Conservation (phyloP, 2,888 invertebrate species). For the Melolontha melolontha region DNA sequence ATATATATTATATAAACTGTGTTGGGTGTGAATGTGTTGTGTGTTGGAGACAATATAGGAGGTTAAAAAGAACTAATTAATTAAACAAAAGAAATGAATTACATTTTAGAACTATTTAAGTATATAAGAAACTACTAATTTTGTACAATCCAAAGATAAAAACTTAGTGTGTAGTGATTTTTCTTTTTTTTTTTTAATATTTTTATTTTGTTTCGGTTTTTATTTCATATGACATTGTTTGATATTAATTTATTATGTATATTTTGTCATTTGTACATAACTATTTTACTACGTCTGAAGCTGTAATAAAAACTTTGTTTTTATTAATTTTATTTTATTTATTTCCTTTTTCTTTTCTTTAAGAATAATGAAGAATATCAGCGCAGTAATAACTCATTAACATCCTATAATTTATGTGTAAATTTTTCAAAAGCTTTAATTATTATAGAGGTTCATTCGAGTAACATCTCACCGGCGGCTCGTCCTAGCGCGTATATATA, state of each 20-base stretch:
- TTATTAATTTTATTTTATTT: constrained; percentile 40
- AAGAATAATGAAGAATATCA: constrained; percentile 15
- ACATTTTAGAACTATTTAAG: constrained; percentile 53
- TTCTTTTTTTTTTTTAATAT: constrained; percentile 44
- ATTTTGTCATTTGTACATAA: constrained; percentile 49
- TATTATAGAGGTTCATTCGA: no score
- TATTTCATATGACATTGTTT: constrained; percentile 24
- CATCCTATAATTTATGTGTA: not conserved
- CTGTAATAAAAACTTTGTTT: constrained; percentile 44
- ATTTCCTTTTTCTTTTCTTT: constrained; percentile 3
- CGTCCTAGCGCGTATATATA: no score
- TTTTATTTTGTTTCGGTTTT: constrained; percentile 44
- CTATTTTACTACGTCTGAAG: constrained; percentile 45
- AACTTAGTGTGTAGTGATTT: constrained; percentile 50
- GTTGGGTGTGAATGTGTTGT: constrained; percentile 54
- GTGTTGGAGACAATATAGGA: constrained; percentile 54
- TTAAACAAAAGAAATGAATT: constrained; percentile 13
- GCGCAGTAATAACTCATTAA: not conserved
- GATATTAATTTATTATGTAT: constrained; percentile 47
- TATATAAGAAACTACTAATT: constrained; percentile 60
- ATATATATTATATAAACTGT: constrained; percentile 44
- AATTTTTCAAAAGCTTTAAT: no score
- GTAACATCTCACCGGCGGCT: no score
- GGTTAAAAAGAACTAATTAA: constrained; percentile 47
- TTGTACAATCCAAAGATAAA: constrained; percentile 66